phyloP scores from a whole-genome alignment of 1,140 invertebrate species.

The Orius laevigatus region DNA sequence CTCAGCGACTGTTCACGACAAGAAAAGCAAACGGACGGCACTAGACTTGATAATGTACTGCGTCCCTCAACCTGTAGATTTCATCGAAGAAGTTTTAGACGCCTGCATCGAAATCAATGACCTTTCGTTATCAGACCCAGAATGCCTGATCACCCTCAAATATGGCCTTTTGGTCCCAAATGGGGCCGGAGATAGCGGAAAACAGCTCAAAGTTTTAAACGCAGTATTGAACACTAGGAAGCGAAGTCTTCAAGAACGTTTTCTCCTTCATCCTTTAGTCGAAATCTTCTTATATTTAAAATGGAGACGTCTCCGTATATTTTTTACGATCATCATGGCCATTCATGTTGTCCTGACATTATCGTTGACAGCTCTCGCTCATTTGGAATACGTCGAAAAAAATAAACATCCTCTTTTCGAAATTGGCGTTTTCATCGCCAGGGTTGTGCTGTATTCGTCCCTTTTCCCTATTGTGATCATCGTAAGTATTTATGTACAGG shows the following conservation, averaged over 20 bases:
- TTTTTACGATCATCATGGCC: slow-evolving; percentile 29
- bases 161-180: slow-evolving; percentile 30
- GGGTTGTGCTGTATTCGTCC: not conserved
- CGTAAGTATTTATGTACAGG: not conserved
- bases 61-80: slow-evolving; percentile 32
- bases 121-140: slow-evolving; percentile 28
- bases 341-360: slow-evolving; percentile 27
- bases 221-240: slow-evolving; percentile 32
- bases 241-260: slow-evolving; percentile 28
- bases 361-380: slow-evolving; percentile 23
- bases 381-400: slow-evolving; percentile 10
- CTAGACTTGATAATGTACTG: slow-evolving; percentile 33
- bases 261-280: slow-evolving; percentile 31
- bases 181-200: slow-evolving; percentile 15
- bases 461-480: not conserved
- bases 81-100: slow-evolving; percentile 33
- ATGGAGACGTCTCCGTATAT: slow-evolving; percentile 28
- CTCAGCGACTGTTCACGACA: slow-evolving; percentile 34
- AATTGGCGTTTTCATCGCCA: not conserved
- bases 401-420: not conserved
- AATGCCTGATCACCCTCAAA: slow-evolving; percentile 31
- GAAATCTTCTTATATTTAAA: slow-evolving; percentile 33
- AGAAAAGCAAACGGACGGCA: slow-evolving; percentile 29
- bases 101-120: slow-evolving; percentile 29
- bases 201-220: slow-evolving; percentile 32